phyloP scores from a whole-genome alignment of 2,113 vertebrate genomes.

The Aramus guarauna region DNA sequence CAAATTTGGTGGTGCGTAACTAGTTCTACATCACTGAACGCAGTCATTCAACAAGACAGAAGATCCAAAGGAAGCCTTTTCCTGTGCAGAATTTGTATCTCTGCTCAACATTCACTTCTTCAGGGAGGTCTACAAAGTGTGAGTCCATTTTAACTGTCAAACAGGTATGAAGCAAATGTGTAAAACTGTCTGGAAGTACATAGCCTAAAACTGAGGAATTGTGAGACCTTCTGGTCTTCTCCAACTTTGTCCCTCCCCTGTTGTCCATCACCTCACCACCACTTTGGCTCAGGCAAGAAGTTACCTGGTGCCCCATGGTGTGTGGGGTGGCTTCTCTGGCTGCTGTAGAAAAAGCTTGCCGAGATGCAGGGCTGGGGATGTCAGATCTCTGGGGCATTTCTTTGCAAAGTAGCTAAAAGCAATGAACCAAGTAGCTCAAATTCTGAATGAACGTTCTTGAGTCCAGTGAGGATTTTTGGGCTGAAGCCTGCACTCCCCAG shows the following conservation, averaged over 20 bases:
- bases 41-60: neutral
- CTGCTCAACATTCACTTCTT: neutral
- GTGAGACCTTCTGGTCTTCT: neutral
- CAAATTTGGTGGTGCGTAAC: neutral
- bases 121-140: neutral
- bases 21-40: neutral
- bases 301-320: neutral
- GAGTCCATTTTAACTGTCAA: neutral
- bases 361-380: neutral
- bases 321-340: neutral
- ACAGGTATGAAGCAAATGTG: neutral
- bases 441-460: neutral
- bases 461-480: neutral
- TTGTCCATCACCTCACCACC: neutral
- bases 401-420: neutral
- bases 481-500: neutral
- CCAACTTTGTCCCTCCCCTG: neutral
- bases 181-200: neutral
- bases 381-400: neutral
- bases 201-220: neutral
- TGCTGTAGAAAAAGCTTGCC: neutral
- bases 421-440: neutral
- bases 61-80: neutral
- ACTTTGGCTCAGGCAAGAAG: neutral
- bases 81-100: neutral